Evolutionary conservation across 2,797 vertebrate genomes (phyloP).

Genomic region (Macropodus opercularis): DNA sequence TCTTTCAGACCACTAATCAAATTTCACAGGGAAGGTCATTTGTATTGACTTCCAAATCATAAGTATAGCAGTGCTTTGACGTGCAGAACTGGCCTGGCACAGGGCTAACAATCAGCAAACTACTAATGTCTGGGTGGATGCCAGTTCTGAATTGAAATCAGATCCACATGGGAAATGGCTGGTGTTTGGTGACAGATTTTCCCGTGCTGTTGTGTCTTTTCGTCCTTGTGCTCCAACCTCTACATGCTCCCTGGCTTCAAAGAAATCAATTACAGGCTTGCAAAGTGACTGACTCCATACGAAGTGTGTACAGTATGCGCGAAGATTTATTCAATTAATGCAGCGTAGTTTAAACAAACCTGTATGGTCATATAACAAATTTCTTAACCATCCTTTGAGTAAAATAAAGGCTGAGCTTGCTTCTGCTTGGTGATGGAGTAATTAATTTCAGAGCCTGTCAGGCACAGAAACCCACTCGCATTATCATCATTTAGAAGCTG

Average conservation of each 20-base stretch:
- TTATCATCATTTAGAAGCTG: slow-evolving; percentile 73
- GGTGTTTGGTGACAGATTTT: slow-evolving; percentile 50
- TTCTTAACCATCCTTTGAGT: slow-evolving; percentile 54
- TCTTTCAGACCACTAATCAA: slow-evolving; percentile 74
- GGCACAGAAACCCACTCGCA: slow-evolving; percentile 68
- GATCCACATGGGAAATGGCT: slow-evolving; percentile 60
- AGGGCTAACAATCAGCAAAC: slow-evolving; percentile 37
- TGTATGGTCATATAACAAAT: slow-evolving; percentile 41
- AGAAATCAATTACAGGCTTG: slow-evolving; percentile 59
- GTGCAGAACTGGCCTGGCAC: slow-evolving; percentile 30
- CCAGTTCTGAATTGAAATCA: slow-evolving; percentile 61
- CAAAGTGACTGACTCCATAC: slow-evolving; percentile 39
- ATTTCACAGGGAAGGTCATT: slow-evolving; percentile 77
- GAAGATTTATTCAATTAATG: slow-evolving; percentile 49
- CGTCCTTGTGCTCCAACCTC: slow-evolving; percentile 54
- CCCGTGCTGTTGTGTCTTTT: slow-evolving; percentile 39
- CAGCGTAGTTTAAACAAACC: slow-evolving; percentile 74
- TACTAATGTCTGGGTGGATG: slow-evolving; percentile 64
- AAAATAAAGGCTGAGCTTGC: slow-evolving; percentile 43
- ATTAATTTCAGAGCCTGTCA: slow-evolving; percentile 74
- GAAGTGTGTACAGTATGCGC: slow-evolving; percentile 1
- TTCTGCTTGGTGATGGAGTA: slow-evolving; percentile 62
- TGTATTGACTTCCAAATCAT: slow-evolving; percentile 69
- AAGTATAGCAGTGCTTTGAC: slow-evolving; percentile 56
- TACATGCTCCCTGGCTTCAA: slow-evolving; percentile 29